phyloP scores from a whole-genome alignment of 1,140 invertebrate genomes.

The Orussus abietinus region DNA sequence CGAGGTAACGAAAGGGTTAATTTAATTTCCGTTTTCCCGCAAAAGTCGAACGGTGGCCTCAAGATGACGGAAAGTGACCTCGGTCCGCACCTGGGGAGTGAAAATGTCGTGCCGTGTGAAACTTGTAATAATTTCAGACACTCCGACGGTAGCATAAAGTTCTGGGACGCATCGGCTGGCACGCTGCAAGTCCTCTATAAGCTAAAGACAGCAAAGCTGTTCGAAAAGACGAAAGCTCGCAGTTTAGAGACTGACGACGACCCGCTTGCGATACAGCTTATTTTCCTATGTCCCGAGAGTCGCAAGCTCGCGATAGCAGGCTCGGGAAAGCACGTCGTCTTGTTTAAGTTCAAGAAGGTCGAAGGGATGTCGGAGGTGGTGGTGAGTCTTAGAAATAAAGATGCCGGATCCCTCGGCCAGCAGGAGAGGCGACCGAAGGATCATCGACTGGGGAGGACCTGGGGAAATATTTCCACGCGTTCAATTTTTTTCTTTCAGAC shows the following conservation, averaged over 20 bases:
- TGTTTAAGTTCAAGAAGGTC: slow-evolving; percentile 92
- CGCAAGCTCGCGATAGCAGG: slow-evolving; percentile 85
- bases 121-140: no score
- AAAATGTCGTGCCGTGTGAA: no score
- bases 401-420: no score
- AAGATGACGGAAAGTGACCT: no score
- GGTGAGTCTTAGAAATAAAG: no score
- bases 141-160: slow-evolving; percentile 93
- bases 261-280: slow-evolving; percentile 89
- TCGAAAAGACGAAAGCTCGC: slow-evolving; percentile 68
- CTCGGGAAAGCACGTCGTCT: slow-evolving; percentile 84
- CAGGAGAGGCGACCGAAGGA: no score
- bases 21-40: no score
- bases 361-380: slow-evolving; percentile 82
- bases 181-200: slow-evolving; percentile 95
- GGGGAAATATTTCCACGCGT: not conserved
- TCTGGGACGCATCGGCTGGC: slow-evolving; percentile 95
- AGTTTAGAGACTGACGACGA: slow-evolving; percentile 71
- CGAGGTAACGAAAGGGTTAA: no score
- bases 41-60: no score
- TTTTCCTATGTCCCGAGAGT: slow-evolving; percentile 91
- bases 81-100: no score
- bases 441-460: no score
- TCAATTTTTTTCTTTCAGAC: slow-evolving; percentile 58
- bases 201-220: slow-evolving; percentile 94